A percentile compares a stretch with the other conserved stretches of the same genome.
These are phyloP conservation scores for Popillia japonica DNA, from an alignment of 1,140 invertebrate genomes.

Conservation along the genomic window DNA sequence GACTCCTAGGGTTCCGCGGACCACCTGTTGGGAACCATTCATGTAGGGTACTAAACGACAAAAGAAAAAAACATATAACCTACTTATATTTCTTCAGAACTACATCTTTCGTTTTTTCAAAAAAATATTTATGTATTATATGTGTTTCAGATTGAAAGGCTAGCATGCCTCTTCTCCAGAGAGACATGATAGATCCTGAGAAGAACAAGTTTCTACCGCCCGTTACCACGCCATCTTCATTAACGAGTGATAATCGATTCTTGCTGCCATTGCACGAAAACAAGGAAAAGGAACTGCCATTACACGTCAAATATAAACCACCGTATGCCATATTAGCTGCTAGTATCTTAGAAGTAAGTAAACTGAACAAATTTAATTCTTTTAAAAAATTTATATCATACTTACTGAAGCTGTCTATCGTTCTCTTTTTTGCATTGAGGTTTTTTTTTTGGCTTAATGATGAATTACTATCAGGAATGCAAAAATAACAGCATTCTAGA, in stretches of 20 bases:
- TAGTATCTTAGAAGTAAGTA: slow-evolving; percentile 50
- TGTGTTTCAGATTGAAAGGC: neutral
- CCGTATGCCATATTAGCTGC: slow-evolving; percentile 48
- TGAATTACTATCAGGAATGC: no score
- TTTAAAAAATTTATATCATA: no score
- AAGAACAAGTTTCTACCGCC: slow-evolving; percentile 38
- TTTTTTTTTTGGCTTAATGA: no score
- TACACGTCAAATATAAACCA: slow-evolving; percentile 42
- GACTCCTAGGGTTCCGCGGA: no score
- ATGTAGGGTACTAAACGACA: no score
- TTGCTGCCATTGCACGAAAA: slow-evolving; percentile 40
- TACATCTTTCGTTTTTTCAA: neutral
- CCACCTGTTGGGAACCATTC: no score
- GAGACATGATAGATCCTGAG: neutral
- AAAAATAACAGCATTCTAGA: no score
- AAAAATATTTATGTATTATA: no score
- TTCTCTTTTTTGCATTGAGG: no score
- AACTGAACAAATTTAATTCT: neutral
- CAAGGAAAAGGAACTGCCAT: slow-evolving; percentile 39
- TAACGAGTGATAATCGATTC: slow-evolving; percentile 44
- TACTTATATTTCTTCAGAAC: no score
- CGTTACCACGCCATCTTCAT: slow-evolving; percentile 47
- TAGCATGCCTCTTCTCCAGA: neutral
- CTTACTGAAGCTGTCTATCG: no score
- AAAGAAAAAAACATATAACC: no score